Evolutionary conservation across 2,888 invertebrate genomes (phyloP), one percentile per base, ranked within the genome.

Genomic region (Drosophila subquinaria): DNA sequence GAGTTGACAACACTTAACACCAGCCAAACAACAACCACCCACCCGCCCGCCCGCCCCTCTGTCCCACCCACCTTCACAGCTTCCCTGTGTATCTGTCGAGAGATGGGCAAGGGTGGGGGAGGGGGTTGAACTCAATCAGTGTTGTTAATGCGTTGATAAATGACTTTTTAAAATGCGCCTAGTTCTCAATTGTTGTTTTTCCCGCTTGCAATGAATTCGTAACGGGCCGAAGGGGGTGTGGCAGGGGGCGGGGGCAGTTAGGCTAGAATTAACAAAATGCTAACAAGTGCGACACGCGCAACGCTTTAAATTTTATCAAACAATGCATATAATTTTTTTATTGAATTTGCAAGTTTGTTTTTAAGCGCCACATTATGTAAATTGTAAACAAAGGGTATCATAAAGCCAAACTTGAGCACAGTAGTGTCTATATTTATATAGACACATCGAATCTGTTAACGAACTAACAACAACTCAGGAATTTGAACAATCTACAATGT

Each of bases 1-100:
- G 90, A 91, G 85, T 92, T 91, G 89, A 91, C 91, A 90, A 82
- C 89, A 83, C 88, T 87, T 87, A 90, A 87, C 90, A 88, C 74
- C 69, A 62, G 42, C 38, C 43, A 27, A 15, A 53, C 51, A n/a
- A 42, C 23, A 23, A n/a, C 42, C 45, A 5, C 30, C 52, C n/a
- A n/a, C n/a, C n/a, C n/a, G 35, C 40, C 43, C 30, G 17, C 17
- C 50, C 10, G 8, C 17, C 33, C 33, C 5, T 11, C 1, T 13
- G 1, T 5, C 10, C 8, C 36, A 47, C n/a, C 30, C 27, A 36
- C 33, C n/a, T n/a, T 11, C 43, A 10, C 30, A 8, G 17, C 10
- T 27, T 20, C 10, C 23, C 52, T n/a, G 30, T 20, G 0, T 23
- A 2, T 0, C 10, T 17, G 27, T 33, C 15, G 15, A 15, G 36